Evolutionary conservation across 2,113 vertebrate genomes (phyloP), one percentile per base, ranked within the genome.

Genomic region (Pollachius pollachius): DNA sequence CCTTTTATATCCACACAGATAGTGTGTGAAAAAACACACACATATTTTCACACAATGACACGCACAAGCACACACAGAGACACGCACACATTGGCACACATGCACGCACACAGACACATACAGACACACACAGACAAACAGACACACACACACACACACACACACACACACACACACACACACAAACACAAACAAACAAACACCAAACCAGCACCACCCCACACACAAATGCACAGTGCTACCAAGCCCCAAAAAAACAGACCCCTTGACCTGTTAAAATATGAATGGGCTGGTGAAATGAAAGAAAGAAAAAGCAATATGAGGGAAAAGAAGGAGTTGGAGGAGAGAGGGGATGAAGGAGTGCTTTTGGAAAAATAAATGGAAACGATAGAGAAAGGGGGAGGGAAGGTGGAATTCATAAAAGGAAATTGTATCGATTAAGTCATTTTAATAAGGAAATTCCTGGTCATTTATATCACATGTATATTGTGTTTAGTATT

Each of bases 201-300:
- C 30, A 34, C 2, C 30, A 34, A 34, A 34, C 30, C 4, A 34
- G 4, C 30, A 34, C 30, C 30, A 34, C 30, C 30, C 30, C 30
- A 34, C 30, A 34, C 30, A 34, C 30, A 34, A 34, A 34, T 34
- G 30, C 30, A 34, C 25, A 25, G 30, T 34, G 23, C 25, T 7
- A 34, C 62, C 7, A 81, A 86, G 59, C 52, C 37, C 77, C 30
- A 75, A 74, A 85, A 75, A 65, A 74, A 69, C 21, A 72, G 74
- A 82, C 85, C 85, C 65, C 70, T 68, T 88, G 82, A 84, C 82
- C 85, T 84, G 71, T 62, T 89, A 75, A 89, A 85, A 89, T 87
- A 89, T 88, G 78, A 79, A 88, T 86, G 85, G 72, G 76, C 67
- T 74, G 62, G 9, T 73, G 76, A 80, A 69, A 89, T 79, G 81